A percentile compares a stretch with the other conserved stretches of the same genome.
Conservation (phyloP, 2,113 vertebrate species). For the Spheniscus mendiculus region DNA sequence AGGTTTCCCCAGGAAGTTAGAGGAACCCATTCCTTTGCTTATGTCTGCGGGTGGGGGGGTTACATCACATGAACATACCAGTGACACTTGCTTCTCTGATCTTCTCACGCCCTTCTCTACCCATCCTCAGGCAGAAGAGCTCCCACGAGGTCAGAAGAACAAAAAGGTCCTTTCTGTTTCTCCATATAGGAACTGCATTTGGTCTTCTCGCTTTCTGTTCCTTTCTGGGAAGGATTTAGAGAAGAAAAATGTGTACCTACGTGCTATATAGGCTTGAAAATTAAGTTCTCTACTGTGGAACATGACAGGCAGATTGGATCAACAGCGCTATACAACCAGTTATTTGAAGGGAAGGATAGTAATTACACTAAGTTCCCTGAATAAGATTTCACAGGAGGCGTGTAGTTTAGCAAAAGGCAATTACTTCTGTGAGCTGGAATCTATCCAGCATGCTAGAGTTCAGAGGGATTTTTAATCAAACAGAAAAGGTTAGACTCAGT, state of each 20-base stretch:
- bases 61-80: neutral
- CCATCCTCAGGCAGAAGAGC: neutral
- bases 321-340: neutral
- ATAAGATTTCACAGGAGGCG: neutral
- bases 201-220: neutral
- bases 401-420: neutral
- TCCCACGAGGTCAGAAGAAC: neutral
- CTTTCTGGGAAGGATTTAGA: neutral
- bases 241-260: neutral
- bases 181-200: neutral
- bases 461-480: constrained; percentile 23
- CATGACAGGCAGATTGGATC: neutral
- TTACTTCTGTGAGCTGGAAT: constrained; percentile 19
- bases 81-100: neutral
- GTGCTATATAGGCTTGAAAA: neutral
- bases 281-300: neutral
- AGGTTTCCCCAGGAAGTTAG: constrained; percentile 5
- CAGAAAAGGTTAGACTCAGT: neutral
- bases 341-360: neutral
- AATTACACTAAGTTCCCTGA: neutral
- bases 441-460: neutral
- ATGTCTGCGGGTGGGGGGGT: neutral
- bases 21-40: neutral
- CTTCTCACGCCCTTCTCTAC: neutral
- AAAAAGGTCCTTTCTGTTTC: neutral